Evolutionary conservation across 1,140 invertebrate genomes (phyloP).

Genomic region (Charaxes varanes): DNA sequence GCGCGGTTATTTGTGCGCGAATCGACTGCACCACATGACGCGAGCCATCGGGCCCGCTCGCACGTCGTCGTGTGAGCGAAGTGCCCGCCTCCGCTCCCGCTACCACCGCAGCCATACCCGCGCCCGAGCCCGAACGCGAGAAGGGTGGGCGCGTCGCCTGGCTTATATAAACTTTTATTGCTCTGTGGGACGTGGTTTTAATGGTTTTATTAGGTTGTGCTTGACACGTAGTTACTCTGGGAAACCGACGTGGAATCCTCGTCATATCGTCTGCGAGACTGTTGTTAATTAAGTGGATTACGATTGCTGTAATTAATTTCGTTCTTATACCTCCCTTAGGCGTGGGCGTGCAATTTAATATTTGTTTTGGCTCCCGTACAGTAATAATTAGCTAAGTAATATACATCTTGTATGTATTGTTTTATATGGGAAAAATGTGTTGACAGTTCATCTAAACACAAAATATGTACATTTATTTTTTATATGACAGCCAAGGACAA

Average conservation of each 20-base stretch:
- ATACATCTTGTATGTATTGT: no score
- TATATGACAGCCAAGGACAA: no score
- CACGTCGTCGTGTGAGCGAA: conserved; percentile 52
- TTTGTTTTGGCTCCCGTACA: no score
- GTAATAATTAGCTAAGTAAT: no score
- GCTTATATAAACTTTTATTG: conserved; percentile 42
- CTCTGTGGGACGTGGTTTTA: not conserved
- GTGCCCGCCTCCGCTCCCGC: conserved; percentile 36
- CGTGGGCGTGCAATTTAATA: no score
- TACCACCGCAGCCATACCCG: conserved; percentile 25
- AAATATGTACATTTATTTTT: no score
- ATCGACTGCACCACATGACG: conserved; percentile 54
- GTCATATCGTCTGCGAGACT: conserved; percentile 12
- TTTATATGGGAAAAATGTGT: no score
- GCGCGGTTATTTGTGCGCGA: conserved; percentile 46
- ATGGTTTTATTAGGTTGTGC: conserved; percentile 10
- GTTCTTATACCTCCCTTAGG: no score
- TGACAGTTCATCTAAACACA: no score
- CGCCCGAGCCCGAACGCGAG: conserved; percentile 41
- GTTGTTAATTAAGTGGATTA: conserved; percentile 5
- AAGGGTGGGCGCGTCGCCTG: conserved; percentile 50
- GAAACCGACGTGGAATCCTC: conserved; percentile 2
- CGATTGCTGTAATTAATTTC: not conserved
- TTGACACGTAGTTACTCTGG: not conserved
- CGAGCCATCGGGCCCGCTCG: conserved; percentile 43